Evolutionary conservation across 2,113 vertebrate species (phyloP), one percentile per base, ranked within the genome.

Genomic region (Alosa alosa): DNA sequence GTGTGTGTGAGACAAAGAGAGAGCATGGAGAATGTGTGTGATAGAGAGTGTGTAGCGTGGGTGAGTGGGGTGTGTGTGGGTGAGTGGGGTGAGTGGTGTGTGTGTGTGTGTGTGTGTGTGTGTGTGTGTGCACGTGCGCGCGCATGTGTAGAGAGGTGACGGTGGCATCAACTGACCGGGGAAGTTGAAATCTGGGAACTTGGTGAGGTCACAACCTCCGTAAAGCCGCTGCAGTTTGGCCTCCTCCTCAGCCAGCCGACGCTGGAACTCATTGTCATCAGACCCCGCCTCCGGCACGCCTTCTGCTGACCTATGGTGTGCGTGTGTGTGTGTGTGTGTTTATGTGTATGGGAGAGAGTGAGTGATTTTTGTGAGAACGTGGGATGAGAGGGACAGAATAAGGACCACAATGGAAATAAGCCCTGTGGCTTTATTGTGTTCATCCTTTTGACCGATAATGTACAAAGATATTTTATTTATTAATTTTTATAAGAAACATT

Each of bases 151-250:
- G 49, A 0, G 55, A 57, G 22, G 25, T 8, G 22, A 25, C 4
- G 31, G 9, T 36, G n/a, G 8, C 25, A 11, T 9, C 25, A 15
- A 87, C 92, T 91, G 84, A 96, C 96, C 96, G 85, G 94, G 93
- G 92, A 97, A 96, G 83, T 92, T 95, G 88, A 97, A 96, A 57
- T 93, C 93, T 46, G 96, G 96, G 86, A 97, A 97, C 6, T 94
- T 92, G 25, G 92, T 94, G 89, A 97, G 91, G 88, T 97, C 95
- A 86, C 91, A 95, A 36, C 94, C 95, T 36, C 96, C 96, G 46
- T 93, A 97, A 0, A 95, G 91, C 9, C 95, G 93, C 39, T 96
- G 94, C 72, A 97, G 95, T 87, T 95, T 96, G 81, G 90, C 89
- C 20, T 95, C 90, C 31, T 96, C 95, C 81, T 93, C 95, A 15